Conservation (phyloP, 1,140 invertebrate species). For the Drosophila obscura region DNA sequence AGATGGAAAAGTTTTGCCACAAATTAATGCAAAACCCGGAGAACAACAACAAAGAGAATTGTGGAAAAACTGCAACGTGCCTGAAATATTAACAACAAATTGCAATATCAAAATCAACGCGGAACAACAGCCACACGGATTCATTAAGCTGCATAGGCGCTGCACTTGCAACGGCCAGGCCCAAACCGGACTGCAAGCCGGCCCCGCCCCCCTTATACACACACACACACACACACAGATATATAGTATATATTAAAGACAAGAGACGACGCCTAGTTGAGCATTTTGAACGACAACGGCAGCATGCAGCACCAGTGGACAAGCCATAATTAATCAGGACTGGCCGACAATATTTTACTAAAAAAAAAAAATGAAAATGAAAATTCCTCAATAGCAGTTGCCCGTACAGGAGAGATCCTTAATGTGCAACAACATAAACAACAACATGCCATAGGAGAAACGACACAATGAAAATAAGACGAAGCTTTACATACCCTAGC, state of each 20-base stretch:
- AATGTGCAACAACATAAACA: constrained; percentile 21
- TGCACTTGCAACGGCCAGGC: constrained; percentile 69
- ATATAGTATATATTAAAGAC: constrained; percentile 26
- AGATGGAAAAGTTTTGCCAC: constrained; percentile 60
- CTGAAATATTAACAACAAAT: constrained; percentile 71
- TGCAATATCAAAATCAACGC: constrained; percentile 74
- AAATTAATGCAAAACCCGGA: constrained; percentile 30
- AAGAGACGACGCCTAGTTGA: constrained; percentile 58
- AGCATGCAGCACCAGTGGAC: constrained; percentile 55
- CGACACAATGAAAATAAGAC: no score
- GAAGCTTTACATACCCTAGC: no score
- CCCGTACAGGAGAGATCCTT: constrained; percentile 51
- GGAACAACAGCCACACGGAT: constrained; percentile 43
- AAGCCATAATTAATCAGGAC: constrained; percentile 78
- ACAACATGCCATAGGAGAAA: neutral
- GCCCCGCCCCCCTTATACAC: constrained; percentile 32
- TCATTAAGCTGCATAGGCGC: constrained; percentile 13
- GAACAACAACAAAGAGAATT: constrained; percentile 41
- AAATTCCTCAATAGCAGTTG: constrained; percentile 50
- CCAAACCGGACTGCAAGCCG: constrained; percentile 48
- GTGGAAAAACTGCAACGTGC: constrained; percentile 65
- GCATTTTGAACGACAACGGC: constrained; percentile 72
- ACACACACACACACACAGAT: constrained; percentile 17
- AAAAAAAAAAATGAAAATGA: constrained; percentile 30
- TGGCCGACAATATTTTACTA: constrained; percentile 43